Evolutionary conservation across 2,113 vertebrate species (phyloP).

Genomic region (Scopus umbretta): DNA sequence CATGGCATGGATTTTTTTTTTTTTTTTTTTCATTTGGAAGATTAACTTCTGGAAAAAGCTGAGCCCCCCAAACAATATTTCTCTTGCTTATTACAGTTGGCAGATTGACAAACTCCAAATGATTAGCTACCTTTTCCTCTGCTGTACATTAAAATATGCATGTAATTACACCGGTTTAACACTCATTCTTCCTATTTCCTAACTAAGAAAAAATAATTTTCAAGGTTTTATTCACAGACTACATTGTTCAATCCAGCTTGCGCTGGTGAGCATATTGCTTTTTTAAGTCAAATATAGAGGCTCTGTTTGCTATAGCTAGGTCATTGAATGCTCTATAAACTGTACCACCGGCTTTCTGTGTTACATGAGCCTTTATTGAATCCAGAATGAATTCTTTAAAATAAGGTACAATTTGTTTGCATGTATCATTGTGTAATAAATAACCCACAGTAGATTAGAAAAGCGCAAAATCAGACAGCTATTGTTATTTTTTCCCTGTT

Average conservation of each 20-base stretch:
- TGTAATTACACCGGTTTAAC: background rate
- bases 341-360: background rate
- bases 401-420: background rate
- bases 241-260: background rate
- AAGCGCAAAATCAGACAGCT: background rate
- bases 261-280: background rate
- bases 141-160: background rate
- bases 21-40: background rate
- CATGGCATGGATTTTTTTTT: background rate
- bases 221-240: background rate
- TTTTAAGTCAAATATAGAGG: background rate
- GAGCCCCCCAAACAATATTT: background rate
- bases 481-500: background rate
- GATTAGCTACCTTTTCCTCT: background rate
- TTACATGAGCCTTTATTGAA: background rate
- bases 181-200: background rate
- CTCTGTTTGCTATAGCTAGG: background rate
- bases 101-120: background rate
- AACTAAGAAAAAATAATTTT: background rate
- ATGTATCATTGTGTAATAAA: background rate
- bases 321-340: background rate
- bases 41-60: background rate
- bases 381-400: background rate
- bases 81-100: background rate
- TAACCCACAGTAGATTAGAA: background rate